Base-by-base conservation (phyloP, 2,797 vertebrate genomes). In the Melanotaenia maccullochi region DNA sequence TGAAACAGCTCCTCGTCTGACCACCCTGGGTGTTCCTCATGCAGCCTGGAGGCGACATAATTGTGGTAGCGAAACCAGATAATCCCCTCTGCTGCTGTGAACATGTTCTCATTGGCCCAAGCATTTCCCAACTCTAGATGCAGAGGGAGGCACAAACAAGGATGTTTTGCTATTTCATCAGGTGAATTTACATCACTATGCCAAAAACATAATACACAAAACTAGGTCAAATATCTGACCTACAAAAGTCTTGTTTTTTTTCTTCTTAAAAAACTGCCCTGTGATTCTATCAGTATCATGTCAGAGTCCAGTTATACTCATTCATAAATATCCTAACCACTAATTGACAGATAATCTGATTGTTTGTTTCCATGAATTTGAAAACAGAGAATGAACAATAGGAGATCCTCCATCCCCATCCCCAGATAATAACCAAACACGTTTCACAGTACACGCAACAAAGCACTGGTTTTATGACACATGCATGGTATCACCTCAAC, bases 51-150 rank as follows among this genome's bases (percentile, higher is more conserved):
- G 8, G 98, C 97, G 11, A 94, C 70, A 67, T 95, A 78, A 92
- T 99, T 99, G 94, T 99, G 98, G 94, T 96, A 99, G 78, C 97
- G 96, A 90, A 97, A 99, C 98, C 98, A 99, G 71, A 95, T 90
- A 32, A 98, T 95, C 82, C 94, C 95, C 76, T 95, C 92, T 14
- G 96, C 96, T 91, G 95, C 95, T 3, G 96, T 94, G 91, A 99
- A 99, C 74, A 91, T 86, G 83, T 96, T 98, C 91, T 97, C 97
- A 35, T 99, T 99, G 81, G 95, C 98, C 93, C 94, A 95, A 88
- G 95, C 92, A 4, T 95, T 98, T 71, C 98, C 98, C 84, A 99
- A 95, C 80, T 95, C 98, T 99, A 91, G 35, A 80, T 35, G 71
- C 59, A 85, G 18, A 83, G 61, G 59, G 68, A 11, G 49, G 74